Conservation (phyloP, 1,140 invertebrate species). For the Myzus persicae region DNA sequence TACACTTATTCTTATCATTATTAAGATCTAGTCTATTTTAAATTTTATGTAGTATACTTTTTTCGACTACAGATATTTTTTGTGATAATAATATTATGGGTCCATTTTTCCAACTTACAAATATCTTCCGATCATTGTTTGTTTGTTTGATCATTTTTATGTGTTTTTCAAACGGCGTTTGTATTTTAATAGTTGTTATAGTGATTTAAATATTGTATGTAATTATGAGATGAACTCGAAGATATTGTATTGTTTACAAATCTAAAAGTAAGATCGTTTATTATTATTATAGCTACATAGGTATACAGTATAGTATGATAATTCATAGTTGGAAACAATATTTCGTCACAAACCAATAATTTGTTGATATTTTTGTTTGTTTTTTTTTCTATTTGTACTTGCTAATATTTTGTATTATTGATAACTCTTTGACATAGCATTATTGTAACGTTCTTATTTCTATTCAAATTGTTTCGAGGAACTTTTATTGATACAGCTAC, state of each 20-base stretch:
- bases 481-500: neutral
- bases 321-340: neutral
- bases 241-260: neutral
- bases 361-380: neutral
- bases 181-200: neutral
- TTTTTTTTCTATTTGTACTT: neutral
- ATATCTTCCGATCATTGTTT: neutral
- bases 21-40: constrained; percentile 34
- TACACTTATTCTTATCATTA: constrained; percentile 17
- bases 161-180: neutral
- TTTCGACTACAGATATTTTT: constrained; percentile 24
- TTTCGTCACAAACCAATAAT: neutral
- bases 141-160: neutral
- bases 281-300: neutral
- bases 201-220: neutral
- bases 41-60: constrained; percentile 16
- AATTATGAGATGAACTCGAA: neutral
- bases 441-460: neutral
- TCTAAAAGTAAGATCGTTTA: neutral
- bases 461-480: neutral
- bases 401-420: constrained; percentile 1
- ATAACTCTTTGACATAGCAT: neutral
- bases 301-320: neutral
- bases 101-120: constrained; percentile 19
- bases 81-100: constrained; percentile 36